phyloP scores from a whole-genome alignment of 2,888 invertebrate genomes.

The Drosophila meridiana region DNA sequence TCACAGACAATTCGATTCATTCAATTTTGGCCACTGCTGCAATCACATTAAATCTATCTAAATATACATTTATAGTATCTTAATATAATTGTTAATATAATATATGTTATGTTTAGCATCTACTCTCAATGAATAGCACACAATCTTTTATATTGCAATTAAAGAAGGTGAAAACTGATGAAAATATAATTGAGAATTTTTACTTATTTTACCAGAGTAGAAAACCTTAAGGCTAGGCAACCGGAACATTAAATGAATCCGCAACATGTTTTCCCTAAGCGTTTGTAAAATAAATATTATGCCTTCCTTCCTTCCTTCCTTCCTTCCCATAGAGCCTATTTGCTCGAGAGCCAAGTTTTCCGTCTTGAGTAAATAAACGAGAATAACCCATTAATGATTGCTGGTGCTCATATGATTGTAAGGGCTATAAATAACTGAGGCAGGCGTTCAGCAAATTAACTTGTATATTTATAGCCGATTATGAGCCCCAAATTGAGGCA shows the following conservation, averaged over 20 bases:
- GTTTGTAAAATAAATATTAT: conserved; percentile 2
- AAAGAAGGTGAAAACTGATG: neutral
- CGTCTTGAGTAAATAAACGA: neutral
- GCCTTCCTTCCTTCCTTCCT: too few relatives aligned
- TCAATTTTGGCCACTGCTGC: neutral
- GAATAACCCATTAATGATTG: neutral
- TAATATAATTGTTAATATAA: too few relatives aligned
- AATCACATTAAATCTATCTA: neutral
- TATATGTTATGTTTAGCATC: too few relatives aligned
- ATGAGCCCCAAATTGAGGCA: conserved; percentile 42
- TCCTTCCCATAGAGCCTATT: neutral
- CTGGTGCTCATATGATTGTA: conserved; percentile 3
- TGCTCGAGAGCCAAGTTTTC: neutral
- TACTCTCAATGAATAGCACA: too few relatives aligned
- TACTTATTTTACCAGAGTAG: neutral
- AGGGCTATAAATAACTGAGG: conserved; percentile 11
- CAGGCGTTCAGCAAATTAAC: conserved; percentile 8
- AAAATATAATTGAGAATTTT: neutral
- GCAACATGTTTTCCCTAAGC: neutral
- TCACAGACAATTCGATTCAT: conserved; percentile 19
- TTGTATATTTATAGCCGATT: conserved; percentile 34
- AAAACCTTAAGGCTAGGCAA: neutral
- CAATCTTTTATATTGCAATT: too few relatives aligned
- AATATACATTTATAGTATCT: too few relatives aligned
- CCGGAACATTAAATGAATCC: neutral